A percentile compares a stretch with the other conserved stretches of the same genome.
Conservation (phyloP, 2,888 invertebrate genomes). For the Omphaloscelis lunosa region DNA sequence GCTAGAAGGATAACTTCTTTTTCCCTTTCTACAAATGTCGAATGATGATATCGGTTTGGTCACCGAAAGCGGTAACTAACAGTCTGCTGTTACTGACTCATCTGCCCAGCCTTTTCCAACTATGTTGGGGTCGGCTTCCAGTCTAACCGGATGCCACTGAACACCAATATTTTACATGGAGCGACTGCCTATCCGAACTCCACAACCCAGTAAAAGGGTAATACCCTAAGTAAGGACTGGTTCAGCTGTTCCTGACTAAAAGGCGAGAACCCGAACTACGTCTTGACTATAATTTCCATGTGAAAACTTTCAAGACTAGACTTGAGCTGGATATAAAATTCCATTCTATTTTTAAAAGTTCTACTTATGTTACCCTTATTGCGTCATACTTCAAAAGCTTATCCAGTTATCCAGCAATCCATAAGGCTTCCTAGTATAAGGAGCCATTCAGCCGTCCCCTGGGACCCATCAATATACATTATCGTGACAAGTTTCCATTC, state of each 20-base stretch:
- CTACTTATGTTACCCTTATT: not conserved
- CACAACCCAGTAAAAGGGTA: not conserved
- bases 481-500: constrained; percentile 26
- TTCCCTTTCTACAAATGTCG: not conserved
- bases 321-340: not conserved
- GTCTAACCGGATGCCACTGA: not conserved
- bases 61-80: not conserved
- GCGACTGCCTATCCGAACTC: not conserved
- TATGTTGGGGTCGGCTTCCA: too few species aligned
- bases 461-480: constrained; percentile 57
- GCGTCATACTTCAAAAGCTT: constrained; percentile 27
- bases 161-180: not conserved
- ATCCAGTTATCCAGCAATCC: constrained; percentile 22
- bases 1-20: not conserved
- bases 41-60: not conserved
- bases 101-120: too few species aligned
- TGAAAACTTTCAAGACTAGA: not conserved
- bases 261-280: not conserved
- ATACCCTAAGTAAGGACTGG: not conserved
- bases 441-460: constrained; percentile 14
- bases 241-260: not conserved
- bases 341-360: too few species aligned
- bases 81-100: not conserved
- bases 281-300: not conserved
- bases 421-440: constrained; percentile 16